A percentile compares a stretch with the other conserved stretches of the same genome.
phyloP scores from a whole-genome alignment of 2,113 vertebrate species.

The Rhinogobius similis region DNA sequence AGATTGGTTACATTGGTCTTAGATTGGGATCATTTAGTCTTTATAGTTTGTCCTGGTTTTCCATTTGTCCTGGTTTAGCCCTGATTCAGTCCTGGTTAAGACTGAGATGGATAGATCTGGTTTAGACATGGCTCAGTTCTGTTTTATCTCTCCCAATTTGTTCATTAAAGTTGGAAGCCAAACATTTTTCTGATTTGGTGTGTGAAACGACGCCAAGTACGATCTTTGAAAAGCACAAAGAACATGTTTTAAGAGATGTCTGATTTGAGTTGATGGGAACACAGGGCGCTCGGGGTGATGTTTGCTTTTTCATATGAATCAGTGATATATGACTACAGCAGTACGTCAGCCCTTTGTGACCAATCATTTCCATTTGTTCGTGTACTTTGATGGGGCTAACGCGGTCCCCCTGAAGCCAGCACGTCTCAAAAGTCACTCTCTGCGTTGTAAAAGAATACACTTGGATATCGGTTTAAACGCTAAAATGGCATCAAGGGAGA shows the following conservation, averaged over 20 bases:
- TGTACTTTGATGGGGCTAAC: constrained; percentile 35
- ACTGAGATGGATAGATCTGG: not conserved
- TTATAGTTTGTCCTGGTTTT: no score
- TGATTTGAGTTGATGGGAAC: constrained; percentile 17
- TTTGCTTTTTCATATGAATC: constrained; percentile 21
- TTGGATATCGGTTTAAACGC: constrained; percentile 31
- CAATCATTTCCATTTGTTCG: constrained; percentile 18
- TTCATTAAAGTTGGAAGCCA: not conserved
- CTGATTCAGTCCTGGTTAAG: no score
- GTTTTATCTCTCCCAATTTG: not conserved
- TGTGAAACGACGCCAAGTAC: constrained; percentile 24
- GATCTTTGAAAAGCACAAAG: constrained; percentile 51
- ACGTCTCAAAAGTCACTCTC: not conserved
- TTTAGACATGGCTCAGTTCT: not conserved
- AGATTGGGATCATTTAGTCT: no score
- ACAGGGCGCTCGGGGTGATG: constrained; percentile 5
- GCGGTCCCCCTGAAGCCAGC: constrained; percentile 20
- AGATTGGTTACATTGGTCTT: no score
- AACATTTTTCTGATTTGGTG: not conserved
- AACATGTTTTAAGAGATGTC: constrained; percentile 23
- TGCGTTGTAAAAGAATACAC: constrained; percentile 36
- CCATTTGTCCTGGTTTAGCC: no score
- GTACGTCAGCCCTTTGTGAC: constrained; percentile 20
- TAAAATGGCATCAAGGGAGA: constrained; percentile 13
- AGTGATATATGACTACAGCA: constrained; percentile 22